These are phyloP conservation scores for Poeciliopsis retropinna DNA, from an alignment of 2,113 vertebrate species.

Conservation along the genomic window DNA sequence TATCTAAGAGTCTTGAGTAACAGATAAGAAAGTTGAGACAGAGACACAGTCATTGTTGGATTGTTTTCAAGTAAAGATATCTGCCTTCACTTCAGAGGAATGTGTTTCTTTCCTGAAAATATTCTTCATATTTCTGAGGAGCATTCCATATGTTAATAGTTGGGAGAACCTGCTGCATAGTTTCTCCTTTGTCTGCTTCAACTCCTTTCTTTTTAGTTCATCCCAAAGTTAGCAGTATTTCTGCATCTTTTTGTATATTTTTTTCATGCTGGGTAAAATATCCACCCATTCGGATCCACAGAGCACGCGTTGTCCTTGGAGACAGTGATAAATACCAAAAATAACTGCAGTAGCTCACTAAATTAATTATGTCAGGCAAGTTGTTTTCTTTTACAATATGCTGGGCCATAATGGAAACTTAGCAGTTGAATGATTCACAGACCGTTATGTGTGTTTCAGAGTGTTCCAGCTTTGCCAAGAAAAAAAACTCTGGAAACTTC, in stretches of 20 bases:
- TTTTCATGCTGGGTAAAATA: background rate
- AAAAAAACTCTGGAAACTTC: slow-evolving; percentile 36
- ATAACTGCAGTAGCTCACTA: background rate
- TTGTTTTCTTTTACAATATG: slow-evolving; percentile 9
- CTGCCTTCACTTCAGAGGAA: slow-evolving; percentile 39
- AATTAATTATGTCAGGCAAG: background rate
- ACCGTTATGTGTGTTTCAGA: slow-evolving; percentile 2
- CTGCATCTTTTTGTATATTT: slow-evolving; percentile 31
- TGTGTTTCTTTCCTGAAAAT: slow-evolving; percentile 38
- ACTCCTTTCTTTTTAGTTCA: slow-evolving; percentile 19
- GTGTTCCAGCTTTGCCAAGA: slow-evolving; percentile 10
- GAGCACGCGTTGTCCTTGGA: background rate
- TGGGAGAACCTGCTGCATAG: slow-evolving; percentile 15
- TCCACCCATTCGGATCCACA: background rate
- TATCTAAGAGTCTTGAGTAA: background rate
- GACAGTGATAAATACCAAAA: background rate
- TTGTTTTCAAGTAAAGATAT: slow-evolving; percentile 28
- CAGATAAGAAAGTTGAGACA: background rate
- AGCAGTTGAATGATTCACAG: background rate
- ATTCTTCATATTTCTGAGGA: slow-evolving; percentile 28
- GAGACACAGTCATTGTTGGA: slow-evolving; percentile 4
- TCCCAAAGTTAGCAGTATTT: slow-evolving; percentile 52
- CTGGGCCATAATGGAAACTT: slow-evolving; percentile 6
- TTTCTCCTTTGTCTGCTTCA: slow-evolving; percentile 7
- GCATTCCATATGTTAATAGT: slow-evolving; percentile 24